These are phyloP conservation scores for Capromys pilorides DNA, from an alignment of 2,797 vertebrate genomes.

Conservation along the genomic window DNA sequence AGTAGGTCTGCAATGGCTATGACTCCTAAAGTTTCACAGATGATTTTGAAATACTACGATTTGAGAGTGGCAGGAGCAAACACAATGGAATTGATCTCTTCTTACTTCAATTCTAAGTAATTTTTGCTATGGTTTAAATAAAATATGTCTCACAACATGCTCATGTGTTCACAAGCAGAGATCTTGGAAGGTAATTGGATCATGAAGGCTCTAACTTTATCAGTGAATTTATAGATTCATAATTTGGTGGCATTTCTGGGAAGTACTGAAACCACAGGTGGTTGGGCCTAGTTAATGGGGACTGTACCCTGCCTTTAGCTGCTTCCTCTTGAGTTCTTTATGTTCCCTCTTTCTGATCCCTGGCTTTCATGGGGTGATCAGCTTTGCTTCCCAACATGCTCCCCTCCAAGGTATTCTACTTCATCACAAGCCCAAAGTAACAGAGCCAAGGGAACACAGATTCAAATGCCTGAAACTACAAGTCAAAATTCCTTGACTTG, in stretches of 20 bases:
- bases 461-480: background rate
- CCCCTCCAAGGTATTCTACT: background rate
- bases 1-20: background rate
- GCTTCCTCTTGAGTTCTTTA: background rate
- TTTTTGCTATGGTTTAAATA: background rate
- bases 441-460: background rate
- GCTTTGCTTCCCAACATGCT: background rate
- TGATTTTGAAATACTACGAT: slow-evolving; percentile 6
- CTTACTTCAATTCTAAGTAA: slow-evolving; percentile 10
- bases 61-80: background rate
- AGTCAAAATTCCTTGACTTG: background rate
- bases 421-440: background rate
- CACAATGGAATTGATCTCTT: background rate
- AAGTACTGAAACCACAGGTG: background rate
- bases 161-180: background rate
- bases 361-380: background rate
- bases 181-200: background rate
- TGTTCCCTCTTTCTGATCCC: background rate
- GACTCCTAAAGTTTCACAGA: slow-evolving; percentile 14
- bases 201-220: background rate
- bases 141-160: background rate
- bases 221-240: background rate
- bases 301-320: background rate
- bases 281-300: background rate
- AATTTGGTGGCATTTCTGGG: background rate